Conservation (phyloP, 2,888 invertebrate species). For the Zygaena filipendulae region DNA sequence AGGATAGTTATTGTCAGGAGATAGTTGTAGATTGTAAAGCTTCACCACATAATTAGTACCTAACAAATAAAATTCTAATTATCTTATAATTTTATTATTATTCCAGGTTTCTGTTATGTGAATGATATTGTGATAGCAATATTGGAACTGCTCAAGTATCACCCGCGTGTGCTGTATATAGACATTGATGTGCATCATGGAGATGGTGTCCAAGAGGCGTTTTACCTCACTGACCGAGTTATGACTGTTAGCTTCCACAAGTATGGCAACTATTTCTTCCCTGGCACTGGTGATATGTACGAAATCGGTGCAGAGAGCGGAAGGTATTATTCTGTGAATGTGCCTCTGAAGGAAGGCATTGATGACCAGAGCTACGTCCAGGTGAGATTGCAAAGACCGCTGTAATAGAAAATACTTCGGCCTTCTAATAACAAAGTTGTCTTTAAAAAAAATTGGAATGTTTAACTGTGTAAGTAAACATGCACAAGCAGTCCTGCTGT, state of each 20-base stretch:
- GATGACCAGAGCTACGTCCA: conserved; percentile 93
- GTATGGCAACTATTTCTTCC: conserved; percentile 97
- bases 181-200: conserved; percentile 99
- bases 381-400: no score
- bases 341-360: conserved; percentile 97
- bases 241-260: conserved; percentile 99
- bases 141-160: conserved; percentile 92
- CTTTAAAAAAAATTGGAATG: neutral
- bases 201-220: conserved; percentile 97
- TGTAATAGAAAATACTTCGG: no score
- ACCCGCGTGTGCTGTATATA: conserved; percentile 95
- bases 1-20: no score
- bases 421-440: no score
- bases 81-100: no score
- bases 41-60: no score
- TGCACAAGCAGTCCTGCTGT: no score
- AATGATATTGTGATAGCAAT: conserved; percentile 99
- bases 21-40: no score
- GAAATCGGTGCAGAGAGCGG: conserved; percentile 97
- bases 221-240: conserved; percentile 95
- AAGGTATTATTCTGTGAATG: conserved; percentile 97
- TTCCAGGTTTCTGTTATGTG: conserved; percentile 94
- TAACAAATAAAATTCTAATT: no score
- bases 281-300: conserved; percentile 99
- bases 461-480: neutral